Evolutionary conservation across 1,140 invertebrate genomes (phyloP).

Genomic region (Ruditapes philippinarum): DNA sequence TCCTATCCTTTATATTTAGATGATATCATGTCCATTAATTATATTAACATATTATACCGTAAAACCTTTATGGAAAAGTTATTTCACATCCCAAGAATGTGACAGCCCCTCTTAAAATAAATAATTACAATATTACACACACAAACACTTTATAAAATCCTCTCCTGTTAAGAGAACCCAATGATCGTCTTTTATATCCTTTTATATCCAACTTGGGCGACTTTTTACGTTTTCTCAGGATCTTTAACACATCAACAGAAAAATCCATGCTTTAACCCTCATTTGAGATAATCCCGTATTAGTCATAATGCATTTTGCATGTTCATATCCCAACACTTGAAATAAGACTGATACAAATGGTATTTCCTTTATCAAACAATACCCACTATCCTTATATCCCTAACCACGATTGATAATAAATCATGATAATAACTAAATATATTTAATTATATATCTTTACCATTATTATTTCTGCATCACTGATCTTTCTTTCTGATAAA

Average conservation of each 20-base stretch:
- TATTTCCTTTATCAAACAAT: not conserved
- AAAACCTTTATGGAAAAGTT: too few relatives aligned
- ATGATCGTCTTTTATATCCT: not conserved
- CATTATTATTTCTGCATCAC: not conserved
- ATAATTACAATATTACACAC: not conserved
- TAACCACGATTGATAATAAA: too few relatives aligned
- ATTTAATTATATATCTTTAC: too few relatives aligned
- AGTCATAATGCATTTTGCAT: not conserved
- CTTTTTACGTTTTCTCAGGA: not conserved
- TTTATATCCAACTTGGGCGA: not conserved
- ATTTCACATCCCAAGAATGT: too few relatives aligned
- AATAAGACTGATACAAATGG: too few relatives aligned
- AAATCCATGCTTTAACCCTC: not conserved
- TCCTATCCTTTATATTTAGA: too few relatives aligned
- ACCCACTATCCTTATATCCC: not conserved
- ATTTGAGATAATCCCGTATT: not conserved
- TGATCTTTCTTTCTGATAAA: not conserved
- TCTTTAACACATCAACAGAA: not conserved
- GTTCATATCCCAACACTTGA: not conserved
- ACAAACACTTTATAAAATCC: conserved; percentile 24
- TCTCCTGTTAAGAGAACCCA: not conserved
- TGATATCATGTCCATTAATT: too few relatives aligned
- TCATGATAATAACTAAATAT: too few relatives aligned
- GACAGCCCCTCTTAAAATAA: too few relatives aligned
- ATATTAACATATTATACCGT: too few relatives aligned